Conservation (phyloP, 2,888 invertebrate genomes). For the Callosobruchus maculatus region DNA sequence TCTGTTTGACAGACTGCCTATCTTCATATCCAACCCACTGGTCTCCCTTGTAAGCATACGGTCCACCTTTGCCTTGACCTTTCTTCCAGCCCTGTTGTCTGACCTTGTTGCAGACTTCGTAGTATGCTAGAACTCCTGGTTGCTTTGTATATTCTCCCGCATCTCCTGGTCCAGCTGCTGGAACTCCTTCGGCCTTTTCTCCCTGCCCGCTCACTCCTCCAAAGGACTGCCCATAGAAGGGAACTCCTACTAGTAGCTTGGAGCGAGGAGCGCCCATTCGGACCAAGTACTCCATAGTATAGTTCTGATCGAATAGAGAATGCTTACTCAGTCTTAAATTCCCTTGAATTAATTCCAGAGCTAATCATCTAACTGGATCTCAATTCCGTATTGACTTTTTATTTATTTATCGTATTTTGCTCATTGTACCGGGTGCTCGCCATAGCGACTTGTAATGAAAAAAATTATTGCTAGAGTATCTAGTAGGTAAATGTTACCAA, state of each 20-base stretch:
- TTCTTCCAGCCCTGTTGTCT: conserved; percentile 67
- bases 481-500: too few species aligned
- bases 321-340: background rate
- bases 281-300: conserved; percentile 73
- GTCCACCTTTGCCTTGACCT: conserved; percentile 60
- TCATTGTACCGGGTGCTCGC: too few species aligned
- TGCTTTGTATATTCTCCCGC: conserved; percentile 80
- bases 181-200: conserved; percentile 57
- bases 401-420: too few species aligned
- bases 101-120: conserved; percentile 76
- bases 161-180: conserved; percentile 70
- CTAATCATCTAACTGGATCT: too few species aligned
- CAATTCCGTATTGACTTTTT: too few species aligned
- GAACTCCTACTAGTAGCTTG: conserved; percentile 76
- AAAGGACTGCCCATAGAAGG: conserved; percentile 86
- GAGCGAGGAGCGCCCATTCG: conserved; percentile 70
- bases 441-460: too few species aligned
- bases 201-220: conserved; percentile 58
- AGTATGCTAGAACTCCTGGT: conserved; percentile 84
- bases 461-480: too few species aligned
- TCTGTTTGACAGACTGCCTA: conserved; percentile 68
- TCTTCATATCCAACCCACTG: conserved; percentile 93
- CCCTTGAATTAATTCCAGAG: too few species aligned
- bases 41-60: conserved; percentile 72
- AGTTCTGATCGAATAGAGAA: conserved; percentile 58